Conservation (phyloP, 2,113 vertebrate genomes). For the Stomatorhinus ivindoensis region DNA sequence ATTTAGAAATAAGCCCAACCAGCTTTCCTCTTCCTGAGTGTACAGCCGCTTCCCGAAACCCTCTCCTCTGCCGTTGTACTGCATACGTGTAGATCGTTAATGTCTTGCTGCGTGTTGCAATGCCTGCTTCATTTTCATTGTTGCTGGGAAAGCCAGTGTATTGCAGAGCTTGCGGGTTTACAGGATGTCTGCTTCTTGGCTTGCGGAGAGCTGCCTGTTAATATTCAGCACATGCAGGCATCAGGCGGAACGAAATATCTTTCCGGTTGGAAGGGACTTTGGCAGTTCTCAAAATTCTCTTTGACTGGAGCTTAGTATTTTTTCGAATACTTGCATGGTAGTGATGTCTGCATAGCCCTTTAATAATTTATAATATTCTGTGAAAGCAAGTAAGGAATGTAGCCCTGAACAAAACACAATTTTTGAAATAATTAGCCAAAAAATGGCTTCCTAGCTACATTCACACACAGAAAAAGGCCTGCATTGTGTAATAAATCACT, state of each 20-base stretch:
- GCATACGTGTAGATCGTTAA: not conserved
- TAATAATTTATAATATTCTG: not conserved
- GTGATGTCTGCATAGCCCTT: not conserved
- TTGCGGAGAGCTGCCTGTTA: not conserved
- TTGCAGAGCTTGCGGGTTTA: not conserved
- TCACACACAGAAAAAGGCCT: not conserved
- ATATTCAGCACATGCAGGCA: slow-evolving; percentile 25
- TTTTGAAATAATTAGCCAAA: not conserved
- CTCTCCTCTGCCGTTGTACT: not conserved
- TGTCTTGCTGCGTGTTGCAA: not conserved
- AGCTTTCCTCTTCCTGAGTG: slow-evolving; percentile 29
- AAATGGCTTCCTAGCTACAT: not conserved
- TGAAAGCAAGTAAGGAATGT: not conserved
- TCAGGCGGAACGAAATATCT: slow-evolving; percentile 8
- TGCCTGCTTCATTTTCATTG: not conserved
- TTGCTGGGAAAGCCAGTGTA: slow-evolving; percentile 6
- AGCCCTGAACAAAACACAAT: not conserved
- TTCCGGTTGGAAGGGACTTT: not conserved
- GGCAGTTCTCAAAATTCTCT: slow-evolving; percentile 6
- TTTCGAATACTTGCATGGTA: not conserved
- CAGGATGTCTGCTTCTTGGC: not conserved
- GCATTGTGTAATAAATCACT: not conserved
- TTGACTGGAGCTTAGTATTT: slow-evolving; percentile 2
- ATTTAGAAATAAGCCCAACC: slow-evolving; percentile 32
- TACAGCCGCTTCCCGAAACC: not conserved